Evolutionary conservation across 1,140 invertebrate species (phyloP).

Genomic region (Caligus rogercresseyi): DNA sequence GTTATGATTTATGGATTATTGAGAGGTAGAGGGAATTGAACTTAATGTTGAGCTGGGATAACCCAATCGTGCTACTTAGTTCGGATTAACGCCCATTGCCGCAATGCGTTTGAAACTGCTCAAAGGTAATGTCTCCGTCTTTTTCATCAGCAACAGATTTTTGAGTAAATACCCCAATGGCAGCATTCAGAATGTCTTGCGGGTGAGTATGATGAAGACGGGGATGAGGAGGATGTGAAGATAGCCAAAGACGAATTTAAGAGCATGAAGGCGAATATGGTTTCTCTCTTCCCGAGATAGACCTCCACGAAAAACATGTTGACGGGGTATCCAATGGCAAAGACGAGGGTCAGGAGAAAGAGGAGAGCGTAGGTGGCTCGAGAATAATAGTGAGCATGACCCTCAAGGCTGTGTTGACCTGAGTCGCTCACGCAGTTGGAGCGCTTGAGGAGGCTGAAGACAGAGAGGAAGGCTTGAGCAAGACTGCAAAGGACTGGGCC

Average conservation of each 20-base stretch:
- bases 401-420: background rate
- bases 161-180: background rate
- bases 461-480: background rate
- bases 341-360: background rate
- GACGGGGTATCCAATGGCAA: background rate
- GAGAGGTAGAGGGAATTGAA: too few species aligned
- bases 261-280: constrained; percentile 7
- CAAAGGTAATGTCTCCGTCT: constrained; percentile 4
- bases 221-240: constrained; percentile 2
- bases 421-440: background rate
- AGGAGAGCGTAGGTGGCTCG: background rate
- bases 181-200: background rate
- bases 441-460: background rate
- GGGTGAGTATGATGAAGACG: background rate
- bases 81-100: too few species aligned
- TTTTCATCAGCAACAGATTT: background rate
- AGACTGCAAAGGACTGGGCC: constrained; percentile 2
- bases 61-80: too few species aligned
- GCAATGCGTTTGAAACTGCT: constrained; percentile 1
- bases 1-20: too few species aligned
- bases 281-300: background rate
- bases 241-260: constrained; percentile 3
- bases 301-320: constrained; percentile 2
- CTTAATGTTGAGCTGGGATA: too few species aligned
- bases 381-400: too few species aligned